Conservation (phyloP, 2,888 invertebrate species). For the Pollenia labialis region DNA sequence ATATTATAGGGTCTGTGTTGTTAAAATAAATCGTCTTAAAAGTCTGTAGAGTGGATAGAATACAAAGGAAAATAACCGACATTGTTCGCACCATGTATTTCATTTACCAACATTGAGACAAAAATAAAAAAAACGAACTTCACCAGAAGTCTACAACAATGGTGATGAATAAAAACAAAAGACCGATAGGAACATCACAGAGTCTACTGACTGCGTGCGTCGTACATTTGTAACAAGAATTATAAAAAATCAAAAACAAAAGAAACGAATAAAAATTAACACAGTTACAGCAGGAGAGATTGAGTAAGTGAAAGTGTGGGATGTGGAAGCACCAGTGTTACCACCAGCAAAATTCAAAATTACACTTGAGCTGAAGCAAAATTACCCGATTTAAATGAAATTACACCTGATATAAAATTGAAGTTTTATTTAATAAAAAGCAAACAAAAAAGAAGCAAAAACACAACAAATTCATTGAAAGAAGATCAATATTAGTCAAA, state of each 20-base stretch:
- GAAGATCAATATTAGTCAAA: too few relatives aligned
- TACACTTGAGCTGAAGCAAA: too few relatives aligned
- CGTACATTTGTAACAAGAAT: slow-evolving; percentile 32
- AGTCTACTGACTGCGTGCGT: slow-evolving; percentile 46
- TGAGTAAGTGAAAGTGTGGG: slow-evolving; percentile 24
- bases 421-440: too few relatives aligned
- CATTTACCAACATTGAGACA: slow-evolving; percentile 25
- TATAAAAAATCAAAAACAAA: slow-evolving; percentile 29
- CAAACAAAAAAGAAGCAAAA: too few relatives aligned
- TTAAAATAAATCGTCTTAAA: not conserved
- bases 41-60: slow-evolving; percentile 2
- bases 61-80: slow-evolving; percentile 5
- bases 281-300: slow-evolving; percentile 25
- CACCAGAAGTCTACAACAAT: slow-evolving; percentile 41
- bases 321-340: slow-evolving; percentile 16
- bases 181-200: slow-evolving; percentile 39
- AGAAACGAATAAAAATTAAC: slow-evolving; percentile 69
- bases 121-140: slow-evolving; percentile 6
- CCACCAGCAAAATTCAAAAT: too few relatives aligned
- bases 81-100: slow-evolving; percentile 58
- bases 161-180: slow-evolving; percentile 63
- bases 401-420: too few relatives aligned
- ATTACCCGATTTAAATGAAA: too few relatives aligned
- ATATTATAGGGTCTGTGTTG: too few relatives aligned
- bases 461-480: too few relatives aligned